Evolutionary conservation across 2,113 vertebrate genomes (phyloP).

Genomic region (Indri indri): DNA sequence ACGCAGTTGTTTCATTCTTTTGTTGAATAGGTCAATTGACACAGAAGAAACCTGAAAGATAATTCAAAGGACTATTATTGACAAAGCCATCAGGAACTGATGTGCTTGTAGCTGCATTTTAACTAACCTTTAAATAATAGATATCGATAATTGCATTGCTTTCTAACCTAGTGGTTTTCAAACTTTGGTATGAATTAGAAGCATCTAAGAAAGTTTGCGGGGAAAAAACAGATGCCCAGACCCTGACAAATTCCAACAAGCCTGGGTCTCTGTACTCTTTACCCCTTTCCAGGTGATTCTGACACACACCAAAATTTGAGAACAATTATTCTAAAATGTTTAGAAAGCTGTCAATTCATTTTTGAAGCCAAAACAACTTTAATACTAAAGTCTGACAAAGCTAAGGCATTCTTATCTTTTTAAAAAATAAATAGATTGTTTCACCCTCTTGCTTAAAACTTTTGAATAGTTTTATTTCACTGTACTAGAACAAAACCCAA

Average conservation of each 20-base stretch:
- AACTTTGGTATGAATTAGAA: background rate
- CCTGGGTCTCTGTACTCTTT: background rate
- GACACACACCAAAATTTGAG: background rate
- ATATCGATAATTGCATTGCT: slow-evolving; percentile 1
- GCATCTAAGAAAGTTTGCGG: background rate
- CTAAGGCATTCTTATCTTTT: background rate
- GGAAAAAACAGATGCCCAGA: background rate
- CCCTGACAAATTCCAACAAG: accelerated
- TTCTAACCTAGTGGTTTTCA: slow-evolving; percentile 35
- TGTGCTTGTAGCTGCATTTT: background rate
- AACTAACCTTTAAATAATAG: slow-evolving; percentile 47
- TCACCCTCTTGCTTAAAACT: background rate
- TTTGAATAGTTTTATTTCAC: background rate
- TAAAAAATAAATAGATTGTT: background rate
- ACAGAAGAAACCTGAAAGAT: slow-evolving; percentile 1
- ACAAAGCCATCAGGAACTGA: slow-evolving; percentile 7
- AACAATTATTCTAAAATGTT: background rate
- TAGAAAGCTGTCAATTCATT: background rate
- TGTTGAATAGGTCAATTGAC: background rate
- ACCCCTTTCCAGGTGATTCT: background rate
- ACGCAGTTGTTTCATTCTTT: background rate
- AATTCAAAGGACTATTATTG: background rate
- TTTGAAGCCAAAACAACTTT: background rate
- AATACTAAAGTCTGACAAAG: background rate
- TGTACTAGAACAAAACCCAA: background rate